Evolutionary conservation across 2,113 vertebrate genomes (phyloP).

Genomic region (Rousettus leschenaultii): DNA sequence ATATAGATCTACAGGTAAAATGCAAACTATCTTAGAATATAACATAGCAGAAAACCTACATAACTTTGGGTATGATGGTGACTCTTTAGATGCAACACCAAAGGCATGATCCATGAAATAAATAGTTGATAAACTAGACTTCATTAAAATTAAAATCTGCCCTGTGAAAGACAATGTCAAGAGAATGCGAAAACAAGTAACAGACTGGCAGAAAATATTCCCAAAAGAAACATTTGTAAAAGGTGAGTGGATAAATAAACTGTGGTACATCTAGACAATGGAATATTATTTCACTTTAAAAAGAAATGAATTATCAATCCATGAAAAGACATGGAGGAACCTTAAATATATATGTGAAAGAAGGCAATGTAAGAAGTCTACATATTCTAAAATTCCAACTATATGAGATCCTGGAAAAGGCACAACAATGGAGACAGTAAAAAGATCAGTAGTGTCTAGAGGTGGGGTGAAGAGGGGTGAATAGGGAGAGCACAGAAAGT

Average conservation of each 20-base stretch:
- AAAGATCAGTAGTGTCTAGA: background rate
- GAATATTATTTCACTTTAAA: background rate
- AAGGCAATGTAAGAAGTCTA: background rate
- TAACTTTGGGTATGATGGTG: background rate
- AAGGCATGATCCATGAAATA: background rate
- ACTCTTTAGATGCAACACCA: background rate
- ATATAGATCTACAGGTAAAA: background rate
- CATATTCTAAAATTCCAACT: background rate
- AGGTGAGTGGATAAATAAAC: background rate
- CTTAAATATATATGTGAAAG: background rate
- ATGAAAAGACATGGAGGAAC: background rate
- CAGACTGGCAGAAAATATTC: no score
- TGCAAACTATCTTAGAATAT: background rate
- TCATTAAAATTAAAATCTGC: no score
- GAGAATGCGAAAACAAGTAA: background rate
- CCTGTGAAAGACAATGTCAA: background rate
- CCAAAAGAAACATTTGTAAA: background rate
- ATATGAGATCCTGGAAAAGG: background rate
- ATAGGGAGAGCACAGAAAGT: background rate
- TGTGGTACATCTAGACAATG: background rate
- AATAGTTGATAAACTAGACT: background rate
- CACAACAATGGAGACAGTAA: background rate
- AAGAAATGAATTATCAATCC: background rate
- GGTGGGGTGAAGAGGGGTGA: background rate
- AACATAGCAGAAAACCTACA: background rate